Base-by-base conservation (phyloP, 2,113 vertebrate species). In the Sorex araneus region DNA sequence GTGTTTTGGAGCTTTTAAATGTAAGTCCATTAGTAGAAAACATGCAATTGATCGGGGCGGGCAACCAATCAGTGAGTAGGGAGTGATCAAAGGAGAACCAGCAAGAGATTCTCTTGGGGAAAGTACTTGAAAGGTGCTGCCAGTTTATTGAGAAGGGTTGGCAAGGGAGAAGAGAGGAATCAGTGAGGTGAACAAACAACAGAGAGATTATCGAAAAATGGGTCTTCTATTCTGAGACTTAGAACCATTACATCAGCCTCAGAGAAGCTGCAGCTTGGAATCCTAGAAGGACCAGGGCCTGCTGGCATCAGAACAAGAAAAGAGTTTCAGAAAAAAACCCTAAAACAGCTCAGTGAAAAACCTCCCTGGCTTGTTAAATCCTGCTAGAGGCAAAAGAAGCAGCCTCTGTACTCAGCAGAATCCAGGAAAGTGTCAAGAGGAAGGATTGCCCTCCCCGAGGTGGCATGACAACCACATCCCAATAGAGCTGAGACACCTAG, bases 181-280 rank as follows among this genome's bases (percentile, higher is more conserved):
- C 36, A 4, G n/a, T 0, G 13, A 87, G 77, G 63, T 43, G 50
- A 84, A 36, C 4, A 16, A 2, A 43, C n/a, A 27, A n/a, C 32
- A 54, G n/a, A 85, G n/a, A 69, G 23, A 74, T 90, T 66, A 13
- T 80, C 13, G 75, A 57, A 78, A 87, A 82, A 27, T 71, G 71
- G 60, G 63, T 60, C 67, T 89, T 45, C 83, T 87, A 40, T 89
- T 94, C 90, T 47, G 73, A 87, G 66, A 11, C 40, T 86, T 27
- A 73, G 91, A 94, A 84, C 74, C 47, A 47, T 67, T 87, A 83
- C 81, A 87, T 82, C 93, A 94, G 87, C 74, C 87, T 73, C 60
- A 71, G 47, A 92, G 92, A 94, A 93, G 9, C 78, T 66, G 77
- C 60, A 93, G 88, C 90, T 94, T 94, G 88, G 79, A 88, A 77